A percentile compares a stretch with the other conserved stretches of the same genome.
Conservation (phyloP, 2,113 vertebrate genomes). For the Procavia capensis region DNA sequence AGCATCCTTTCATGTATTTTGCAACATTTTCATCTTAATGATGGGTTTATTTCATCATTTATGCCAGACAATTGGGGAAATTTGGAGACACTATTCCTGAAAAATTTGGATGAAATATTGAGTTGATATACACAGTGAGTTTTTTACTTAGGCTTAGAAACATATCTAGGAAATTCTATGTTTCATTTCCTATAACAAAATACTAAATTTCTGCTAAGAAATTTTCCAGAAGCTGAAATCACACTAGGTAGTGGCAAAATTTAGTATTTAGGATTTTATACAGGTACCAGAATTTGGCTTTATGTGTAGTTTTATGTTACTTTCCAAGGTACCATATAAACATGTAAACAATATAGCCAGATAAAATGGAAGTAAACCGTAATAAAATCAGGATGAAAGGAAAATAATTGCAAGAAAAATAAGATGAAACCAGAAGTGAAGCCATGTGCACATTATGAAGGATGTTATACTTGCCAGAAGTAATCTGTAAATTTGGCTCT, state of each 20-base stretch:
- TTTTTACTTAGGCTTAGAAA: constrained; percentile 20
- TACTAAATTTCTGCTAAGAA: constrained; percentile 1
- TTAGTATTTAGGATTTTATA: not conserved
- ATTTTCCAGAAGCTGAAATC: constrained; percentile 15
- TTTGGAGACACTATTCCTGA: not conserved
- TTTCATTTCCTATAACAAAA: constrained; percentile 31
- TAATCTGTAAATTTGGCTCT: not conserved
- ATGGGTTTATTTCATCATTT: constrained; percentile 30
- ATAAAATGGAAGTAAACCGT: not conserved
- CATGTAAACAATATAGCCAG: not conserved
- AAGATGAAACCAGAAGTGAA: constrained; percentile 28
- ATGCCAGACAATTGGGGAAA: constrained; percentile 27
- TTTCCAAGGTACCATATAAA: not conserved
- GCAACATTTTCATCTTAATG: constrained; percentile 59
- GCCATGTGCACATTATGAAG: not conserved
- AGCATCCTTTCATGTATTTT: constrained; percentile 40
- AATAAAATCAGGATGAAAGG: not conserved
- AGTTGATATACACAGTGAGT: not conserved
- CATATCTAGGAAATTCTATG: not conserved
- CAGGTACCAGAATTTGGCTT: not conserved
- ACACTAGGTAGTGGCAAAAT: not conserved
- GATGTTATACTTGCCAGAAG: not conserved
- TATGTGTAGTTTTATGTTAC: not conserved
- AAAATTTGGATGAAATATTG: not conserved
- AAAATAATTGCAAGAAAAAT: not conserved